phyloP scores from a whole-genome alignment of 53 echinoderm and acorn worm genomes.

The Patiria pectinifera region DNA sequence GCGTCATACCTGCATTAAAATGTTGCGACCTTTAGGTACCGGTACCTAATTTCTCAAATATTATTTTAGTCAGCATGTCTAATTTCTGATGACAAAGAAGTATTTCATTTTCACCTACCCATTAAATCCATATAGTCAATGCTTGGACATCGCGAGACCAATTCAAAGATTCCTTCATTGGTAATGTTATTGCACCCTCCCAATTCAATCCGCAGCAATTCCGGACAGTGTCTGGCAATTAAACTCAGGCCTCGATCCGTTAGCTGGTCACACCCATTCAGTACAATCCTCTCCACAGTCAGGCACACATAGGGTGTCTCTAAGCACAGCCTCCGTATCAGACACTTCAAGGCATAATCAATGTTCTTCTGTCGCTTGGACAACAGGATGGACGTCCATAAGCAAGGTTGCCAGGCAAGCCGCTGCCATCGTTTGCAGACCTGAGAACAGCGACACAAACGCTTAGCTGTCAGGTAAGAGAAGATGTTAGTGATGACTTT shows the following conservation, averaged over 20 bases:
- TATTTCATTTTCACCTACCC: constrained; percentile 65
- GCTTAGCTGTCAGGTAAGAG: constrained; percentile 82
- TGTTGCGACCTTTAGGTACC: no score
- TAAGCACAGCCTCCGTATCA: constrained; percentile 80
- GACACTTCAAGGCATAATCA: constrained; percentile 80
- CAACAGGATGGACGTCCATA: constrained; percentile 84
- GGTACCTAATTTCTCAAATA: no score
- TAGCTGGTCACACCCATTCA: constrained; percentile 86
- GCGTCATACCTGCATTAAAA: no score
- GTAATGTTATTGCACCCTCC: constrained; percentile 86
- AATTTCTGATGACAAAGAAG: background rate
- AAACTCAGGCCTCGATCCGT: constrained; percentile 76
- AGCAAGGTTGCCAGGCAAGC: constrained; percentile 85
- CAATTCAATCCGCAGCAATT: constrained; percentile 86
- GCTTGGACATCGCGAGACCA: constrained; percentile 89
- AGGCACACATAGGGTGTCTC: constrained; percentile 96
- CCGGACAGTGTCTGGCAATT: constrained; percentile 84
- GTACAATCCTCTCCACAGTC: constrained; percentile 76
- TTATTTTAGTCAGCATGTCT: background rate
- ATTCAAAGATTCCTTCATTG: constrained; percentile 91
- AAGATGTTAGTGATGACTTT: constrained; percentile 86
- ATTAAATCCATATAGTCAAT: constrained; percentile 92
- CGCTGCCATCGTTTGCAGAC: constrained; percentile 90
- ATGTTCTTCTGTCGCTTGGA: constrained; percentile 72
- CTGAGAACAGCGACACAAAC: constrained; percentile 83